These are phyloP conservation scores for Dinoponera quadriceps DNA, from an alignment of 1,140 invertebrate species.

Conservation along the genomic window DNA sequence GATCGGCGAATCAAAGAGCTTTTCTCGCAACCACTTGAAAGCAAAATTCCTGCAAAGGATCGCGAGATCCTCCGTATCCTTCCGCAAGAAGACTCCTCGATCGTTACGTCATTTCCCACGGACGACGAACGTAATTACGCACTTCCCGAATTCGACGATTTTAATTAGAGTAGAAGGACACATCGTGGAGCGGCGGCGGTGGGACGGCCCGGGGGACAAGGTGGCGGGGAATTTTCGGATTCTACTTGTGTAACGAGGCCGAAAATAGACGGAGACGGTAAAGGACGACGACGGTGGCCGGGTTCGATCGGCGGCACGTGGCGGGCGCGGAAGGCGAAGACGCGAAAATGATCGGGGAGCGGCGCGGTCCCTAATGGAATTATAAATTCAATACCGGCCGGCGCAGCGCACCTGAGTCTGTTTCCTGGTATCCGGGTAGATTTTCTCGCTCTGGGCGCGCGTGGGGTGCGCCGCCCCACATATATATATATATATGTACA, in stretches of 20 bases:
- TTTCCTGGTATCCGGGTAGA: constrained; percentile 70
- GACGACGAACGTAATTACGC: too few relatives aligned
- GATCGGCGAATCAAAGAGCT: not conserved
- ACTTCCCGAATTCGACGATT: not conserved
- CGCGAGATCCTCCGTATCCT: too few relatives aligned
- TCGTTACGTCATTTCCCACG: too few relatives aligned
- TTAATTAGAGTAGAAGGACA: not conserved
- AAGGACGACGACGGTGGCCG: constrained; percentile 8
- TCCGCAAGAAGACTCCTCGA: too few relatives aligned
- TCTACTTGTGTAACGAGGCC: not conserved
- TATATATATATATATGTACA: too few relatives aligned
- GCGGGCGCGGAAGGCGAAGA: constrained; percentile 69
- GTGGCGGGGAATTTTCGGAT: constrained; percentile 22
- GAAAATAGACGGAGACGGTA: constrained; percentile 29
- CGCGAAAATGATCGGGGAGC: constrained; percentile 76
- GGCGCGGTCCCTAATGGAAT: constrained; percentile 80
- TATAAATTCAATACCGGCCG: constrained; percentile 81
- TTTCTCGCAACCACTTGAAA: not conserved
- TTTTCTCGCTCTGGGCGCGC: constrained; percentile 61
- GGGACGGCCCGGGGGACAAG: too few relatives aligned
- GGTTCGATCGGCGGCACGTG: constrained; percentile 68
- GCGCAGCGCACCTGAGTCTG: constrained; percentile 80
- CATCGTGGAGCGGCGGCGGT: not conserved
- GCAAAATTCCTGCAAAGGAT: not conserved
- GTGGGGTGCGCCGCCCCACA: too few relatives aligned